Evolutionary conservation across 2,113 vertebrate species (phyloP), one percentile per base, ranked within the genome.

Genomic region (Gulo gulo): DNA sequence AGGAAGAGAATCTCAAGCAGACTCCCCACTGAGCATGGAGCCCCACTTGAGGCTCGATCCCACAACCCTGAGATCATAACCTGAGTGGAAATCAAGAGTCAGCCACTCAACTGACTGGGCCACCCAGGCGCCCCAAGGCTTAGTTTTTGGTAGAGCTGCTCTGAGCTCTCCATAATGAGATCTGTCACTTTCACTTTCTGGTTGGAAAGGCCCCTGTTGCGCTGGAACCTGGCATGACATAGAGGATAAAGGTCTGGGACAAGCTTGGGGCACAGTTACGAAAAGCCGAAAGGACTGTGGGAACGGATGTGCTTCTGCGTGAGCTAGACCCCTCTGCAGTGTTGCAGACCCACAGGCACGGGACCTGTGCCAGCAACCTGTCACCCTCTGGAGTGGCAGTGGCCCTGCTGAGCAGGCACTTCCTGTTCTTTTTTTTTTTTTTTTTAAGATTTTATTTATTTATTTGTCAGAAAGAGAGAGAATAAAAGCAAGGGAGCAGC

Each of bases 191-290:
- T 65, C 24, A 34, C 8, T 85, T 52, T 93, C n/a, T 65, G 94
- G 69, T 94, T 73, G 74, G 93, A 36, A 96, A 97, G 92, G 67
- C 16, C 92, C 94, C 80, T 95, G 29, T 80, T 92, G 55, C 61
- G 86, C 31, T 92, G 0, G 79, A 80, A 95, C 34, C 67, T 95
- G 96, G 97, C 91, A 61, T 1, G 20, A 26, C 7, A 0, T 36
- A 4, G 0, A 29, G 0, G 61, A 39, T 86, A 63, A 96, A 98
- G 97, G 96, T 98, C 98, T 96, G 95, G 91, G 94, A 1, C 52
- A 39, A 39, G 65, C 57, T 83, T 67, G n/a, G 82, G 52, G 59
- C 86, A 55, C 83, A 23, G 45, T 16, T 36, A 87, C 31, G 69
- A 78, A 97, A 91, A 73, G 84, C 61, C 15, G 23, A 76, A 23